Base-by-base conservation (phyloP, 2,797 vertebrate species). In the Acipenser ruthenus region DNA sequence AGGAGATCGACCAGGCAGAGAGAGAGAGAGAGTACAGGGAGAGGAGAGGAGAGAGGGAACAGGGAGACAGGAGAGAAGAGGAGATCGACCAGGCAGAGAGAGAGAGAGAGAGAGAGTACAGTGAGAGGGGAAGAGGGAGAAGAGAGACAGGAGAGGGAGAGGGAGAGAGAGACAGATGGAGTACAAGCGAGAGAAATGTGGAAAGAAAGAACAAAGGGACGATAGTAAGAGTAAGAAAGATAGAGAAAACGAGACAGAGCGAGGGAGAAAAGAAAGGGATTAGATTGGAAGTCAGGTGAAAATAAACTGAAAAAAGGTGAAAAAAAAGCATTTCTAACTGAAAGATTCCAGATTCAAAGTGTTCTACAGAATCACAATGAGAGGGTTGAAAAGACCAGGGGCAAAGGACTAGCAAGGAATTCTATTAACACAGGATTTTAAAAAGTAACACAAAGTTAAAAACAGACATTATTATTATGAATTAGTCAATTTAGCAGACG, bases 41-140 rank as follows among this genome's bases (percentile, higher is more conserved):
- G 9, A 49, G 52, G 55, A 10, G 37, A 68, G 10, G 48, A 59
- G 6, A 4, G 23, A 37, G 13, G 60, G 13, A 51, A 67, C 65
- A 53, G 55, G 62, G 13, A 65, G 13, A 70, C 10, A 10, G 64
- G 65, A 12, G 65, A 2, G 12, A 12, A 81, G 82, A 55, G 59
- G 49, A 68, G 56, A 71, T 79, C 69, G 69, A 72, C 67, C 66
- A 82, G 59, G 62, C 63, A 64, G n/a, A 23, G 7, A 51, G 80
- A 80, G 70, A 81, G 80, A 82, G 82, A 80, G 79, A 80, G 82
- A 80, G 83, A 79, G 81, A 82, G 88, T 86, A 83, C 85, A 85
- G 86, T 82, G 80, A 83, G 81, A 80, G 83, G 83, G 80, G 47
- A 83, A 82, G 83, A 74, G 74, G 78, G 80, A 78, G 80, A 82